Percentiles rank a stretch among this genome's conserved stretches.
phyloP scores from a whole-genome alignment of 2,797 vertebrate species.

The Sitta carolinensis region DNA sequence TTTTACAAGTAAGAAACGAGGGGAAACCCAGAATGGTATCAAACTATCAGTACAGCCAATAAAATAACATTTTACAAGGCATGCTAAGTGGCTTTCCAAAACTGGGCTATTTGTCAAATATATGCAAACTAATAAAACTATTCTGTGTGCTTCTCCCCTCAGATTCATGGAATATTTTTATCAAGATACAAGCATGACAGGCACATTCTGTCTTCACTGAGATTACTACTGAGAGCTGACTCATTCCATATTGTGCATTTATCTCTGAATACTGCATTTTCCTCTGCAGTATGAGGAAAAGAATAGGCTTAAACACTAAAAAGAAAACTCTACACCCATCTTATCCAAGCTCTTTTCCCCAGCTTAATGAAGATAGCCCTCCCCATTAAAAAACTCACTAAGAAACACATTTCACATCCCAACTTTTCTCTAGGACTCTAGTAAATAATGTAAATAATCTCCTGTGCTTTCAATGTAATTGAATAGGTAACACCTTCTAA shows the following conservation, averaged over 20 bases:
- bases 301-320: not conserved
- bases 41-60: not conserved
- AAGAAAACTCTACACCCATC: not conserved
- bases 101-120: not conserved
- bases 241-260: not conserved
- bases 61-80: constrained; percentile 17
- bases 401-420: not conserved
- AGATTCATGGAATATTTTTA: not conserved
- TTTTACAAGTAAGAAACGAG: not conserved
- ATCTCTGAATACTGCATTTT: not conserved
- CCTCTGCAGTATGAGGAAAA: not conserved
- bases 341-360: not conserved
- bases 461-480: not conserved
- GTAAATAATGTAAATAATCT: not conserved
- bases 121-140: constrained; percentile 4
- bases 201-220: not conserved
- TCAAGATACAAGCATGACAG: not conserved
- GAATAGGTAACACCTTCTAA: not conserved
- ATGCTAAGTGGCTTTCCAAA: not conserved
- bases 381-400: not conserved
- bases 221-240: not conserved
- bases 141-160: not conserved
- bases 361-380: not conserved
- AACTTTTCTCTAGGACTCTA: not conserved
- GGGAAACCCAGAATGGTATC: not conserved